These are phyloP conservation scores for Rhopalosiphum padi DNA, from an alignment of 1,140 invertebrate genomes.

Conservation along the genomic window DNA sequence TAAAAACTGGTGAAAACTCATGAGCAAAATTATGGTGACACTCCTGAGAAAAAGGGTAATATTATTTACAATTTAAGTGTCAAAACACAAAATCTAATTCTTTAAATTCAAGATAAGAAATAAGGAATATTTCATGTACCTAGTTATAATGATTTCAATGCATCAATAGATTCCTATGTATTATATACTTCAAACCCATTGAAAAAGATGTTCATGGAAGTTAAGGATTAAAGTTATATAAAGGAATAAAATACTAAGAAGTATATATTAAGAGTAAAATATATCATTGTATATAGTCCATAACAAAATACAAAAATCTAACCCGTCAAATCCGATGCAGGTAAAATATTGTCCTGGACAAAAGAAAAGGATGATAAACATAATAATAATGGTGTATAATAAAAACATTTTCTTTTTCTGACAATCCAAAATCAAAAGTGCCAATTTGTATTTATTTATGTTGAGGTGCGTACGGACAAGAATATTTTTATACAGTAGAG, in stretches of 20 bases:
- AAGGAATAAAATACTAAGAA: background rate
- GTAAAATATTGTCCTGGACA: background rate
- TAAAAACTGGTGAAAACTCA: background rate
- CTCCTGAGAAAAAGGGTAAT: background rate
- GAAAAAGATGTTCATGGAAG: background rate
- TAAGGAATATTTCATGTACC: background rate
- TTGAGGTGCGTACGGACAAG: background rate
- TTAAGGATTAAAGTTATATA: background rate
- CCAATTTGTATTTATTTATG: conserved; percentile 3
- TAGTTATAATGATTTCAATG: background rate
- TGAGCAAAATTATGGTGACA: background rate
- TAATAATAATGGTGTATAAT: background rate
- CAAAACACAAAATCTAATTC: conserved; percentile 5
- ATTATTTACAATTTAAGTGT: background rate
- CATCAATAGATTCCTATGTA: background rate
- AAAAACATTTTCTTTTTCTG: background rate
- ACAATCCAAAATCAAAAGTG: background rate
- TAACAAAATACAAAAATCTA: background rate
- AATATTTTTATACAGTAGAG: background rate
- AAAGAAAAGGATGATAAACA: background rate
- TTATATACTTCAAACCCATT: background rate
- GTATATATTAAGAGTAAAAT: conserved; percentile 2
- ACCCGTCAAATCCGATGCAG: background rate
- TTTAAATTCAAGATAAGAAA: background rate
- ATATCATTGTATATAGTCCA: background rate